phyloP scores from a whole-genome alignment of 2,888 invertebrate genomes.

The Philhelius pedissequus region DNA sequence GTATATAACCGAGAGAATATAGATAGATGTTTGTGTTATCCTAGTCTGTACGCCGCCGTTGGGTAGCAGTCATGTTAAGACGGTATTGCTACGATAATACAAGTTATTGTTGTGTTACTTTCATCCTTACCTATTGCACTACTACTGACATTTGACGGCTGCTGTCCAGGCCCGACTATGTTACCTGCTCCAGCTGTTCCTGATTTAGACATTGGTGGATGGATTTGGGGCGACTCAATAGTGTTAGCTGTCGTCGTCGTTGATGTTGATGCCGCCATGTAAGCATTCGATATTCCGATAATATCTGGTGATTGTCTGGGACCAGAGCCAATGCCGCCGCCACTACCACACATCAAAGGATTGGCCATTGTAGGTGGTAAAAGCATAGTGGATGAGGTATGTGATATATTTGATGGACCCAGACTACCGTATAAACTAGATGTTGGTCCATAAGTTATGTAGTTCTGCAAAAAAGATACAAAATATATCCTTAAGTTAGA shows the following conservation, averaged over 20 bases:
- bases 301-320: conserved; percentile 77
- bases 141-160: conserved; percentile 69
- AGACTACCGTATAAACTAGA: conserved; percentile 76
- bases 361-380: conserved; percentile 70
- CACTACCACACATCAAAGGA: conserved; percentile 69
- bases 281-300: conserved; percentile 75
- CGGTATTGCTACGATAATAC: conserved; percentile 23
- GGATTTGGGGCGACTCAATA: conserved; percentile 45
- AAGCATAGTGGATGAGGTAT: conserved; percentile 73
- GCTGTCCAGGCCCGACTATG: conserved; percentile 66
- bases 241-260: conserved; percentile 60
- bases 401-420: conserved; percentile 73
- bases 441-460: conserved; percentile 76
- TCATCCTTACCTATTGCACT: conserved; percentile 70
- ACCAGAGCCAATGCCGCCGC: conserved; percentile 66
- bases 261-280: conserved; percentile 67
- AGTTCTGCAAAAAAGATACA: conserved; percentile 73
- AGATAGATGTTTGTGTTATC: not conserved
- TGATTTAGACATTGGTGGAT: conserved; percentile 74
- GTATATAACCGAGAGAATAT: conserved; percentile 1
- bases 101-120: conserved; percentile 70
- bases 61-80: conserved; percentile 43
- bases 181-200: conserved; percentile 66
- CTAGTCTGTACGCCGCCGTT: not conserved
- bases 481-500: not conserved